These are phyloP conservation scores for Esox masquinongy DNA, from an alignment of 2,797 vertebrate species.

Conservation along the genomic window DNA sequence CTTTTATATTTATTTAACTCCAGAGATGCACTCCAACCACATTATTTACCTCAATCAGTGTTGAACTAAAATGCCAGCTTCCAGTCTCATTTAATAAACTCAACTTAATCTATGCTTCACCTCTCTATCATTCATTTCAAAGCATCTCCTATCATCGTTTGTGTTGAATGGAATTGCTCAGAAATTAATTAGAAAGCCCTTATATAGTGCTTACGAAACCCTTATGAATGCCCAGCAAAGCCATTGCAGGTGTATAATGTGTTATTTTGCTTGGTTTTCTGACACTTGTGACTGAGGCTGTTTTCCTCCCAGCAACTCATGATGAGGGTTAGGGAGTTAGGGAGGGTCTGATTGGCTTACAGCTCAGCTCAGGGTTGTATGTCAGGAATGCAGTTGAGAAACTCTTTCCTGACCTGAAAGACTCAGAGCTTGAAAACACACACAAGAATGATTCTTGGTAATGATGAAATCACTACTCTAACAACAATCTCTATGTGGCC, in stretches of 20 bases:
- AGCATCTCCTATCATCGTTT: background rate
- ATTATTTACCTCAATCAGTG: background rate
- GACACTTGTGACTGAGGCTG: background rate
- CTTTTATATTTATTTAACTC: slow-evolving; percentile 23
- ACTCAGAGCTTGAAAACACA: background rate
- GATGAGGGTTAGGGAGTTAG: background rate
- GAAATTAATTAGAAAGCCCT: background rate
- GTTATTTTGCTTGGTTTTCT: background rate
- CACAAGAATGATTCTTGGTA: slow-evolving; percentile 20
- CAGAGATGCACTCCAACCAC: background rate
- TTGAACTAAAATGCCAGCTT: background rate
- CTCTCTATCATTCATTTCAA: background rate
- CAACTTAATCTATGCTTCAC: slow-evolving; percentile 4
- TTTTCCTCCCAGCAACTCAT: background rate
- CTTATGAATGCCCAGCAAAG: background rate
- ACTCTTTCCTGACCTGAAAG: slow-evolving; percentile 35
- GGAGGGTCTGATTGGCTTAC: background rate
- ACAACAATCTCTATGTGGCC: background rate
- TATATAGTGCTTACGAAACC: background rate
- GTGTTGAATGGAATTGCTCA: background rate
- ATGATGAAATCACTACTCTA: slow-evolving; percentile 39
- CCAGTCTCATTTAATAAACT: slow-evolving; percentile 17
- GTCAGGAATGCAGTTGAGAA: slow-evolving; percentile 62
- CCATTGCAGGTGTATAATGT: background rate
- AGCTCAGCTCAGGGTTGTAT: slow-evolving; percentile 28